phyloP scores from a whole-genome alignment of 2,113 vertebrate species.

The Notothenia coriiceps region DNA sequence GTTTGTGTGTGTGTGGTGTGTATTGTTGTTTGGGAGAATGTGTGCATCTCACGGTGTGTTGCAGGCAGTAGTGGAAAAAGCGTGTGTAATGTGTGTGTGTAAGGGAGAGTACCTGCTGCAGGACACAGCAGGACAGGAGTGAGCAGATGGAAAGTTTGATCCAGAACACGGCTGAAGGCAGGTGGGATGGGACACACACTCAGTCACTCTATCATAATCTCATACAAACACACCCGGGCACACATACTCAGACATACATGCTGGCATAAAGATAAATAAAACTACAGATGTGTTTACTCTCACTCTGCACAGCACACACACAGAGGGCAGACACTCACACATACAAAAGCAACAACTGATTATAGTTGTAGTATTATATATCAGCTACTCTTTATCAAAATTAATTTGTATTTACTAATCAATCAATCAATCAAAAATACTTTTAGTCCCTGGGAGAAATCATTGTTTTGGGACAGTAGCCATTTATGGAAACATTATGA shows the following conservation, averaged over 20 bases:
- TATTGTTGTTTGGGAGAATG: constrained; percentile 19
- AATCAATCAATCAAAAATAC: too few species aligned
- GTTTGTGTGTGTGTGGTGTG: background rate
- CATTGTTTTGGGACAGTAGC: too few species aligned
- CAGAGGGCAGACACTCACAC: background rate
- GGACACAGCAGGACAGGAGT: constrained; percentile 56
- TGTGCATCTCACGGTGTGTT: constrained; percentile 1
- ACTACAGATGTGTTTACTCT: background rate
- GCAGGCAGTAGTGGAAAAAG: constrained; percentile 1
- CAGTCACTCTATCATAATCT: constrained; percentile 11
- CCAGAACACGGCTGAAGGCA: constrained; percentile 56
- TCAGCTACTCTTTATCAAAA: too few species aligned
- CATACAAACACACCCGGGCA: background rate
- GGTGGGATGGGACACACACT: constrained; percentile 19
- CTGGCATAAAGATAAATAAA: constrained; percentile 11
- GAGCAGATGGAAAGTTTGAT: constrained; percentile 69
- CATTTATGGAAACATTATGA: too few species aligned
- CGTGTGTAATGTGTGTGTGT: constrained; percentile 15
- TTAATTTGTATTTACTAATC: too few species aligned
- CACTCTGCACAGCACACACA: background rate
- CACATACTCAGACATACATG: constrained; percentile 22
- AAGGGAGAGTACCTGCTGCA: constrained; percentile 27
- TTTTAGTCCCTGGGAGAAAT: too few species aligned
- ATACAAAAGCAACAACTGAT: background rate
- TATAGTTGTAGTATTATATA: too few species aligned